Percentiles rank a stretch among this genome's conserved stretches.
Conservation (phyloP, 2,113 vertebrate species). For the Turnix velox region DNA sequence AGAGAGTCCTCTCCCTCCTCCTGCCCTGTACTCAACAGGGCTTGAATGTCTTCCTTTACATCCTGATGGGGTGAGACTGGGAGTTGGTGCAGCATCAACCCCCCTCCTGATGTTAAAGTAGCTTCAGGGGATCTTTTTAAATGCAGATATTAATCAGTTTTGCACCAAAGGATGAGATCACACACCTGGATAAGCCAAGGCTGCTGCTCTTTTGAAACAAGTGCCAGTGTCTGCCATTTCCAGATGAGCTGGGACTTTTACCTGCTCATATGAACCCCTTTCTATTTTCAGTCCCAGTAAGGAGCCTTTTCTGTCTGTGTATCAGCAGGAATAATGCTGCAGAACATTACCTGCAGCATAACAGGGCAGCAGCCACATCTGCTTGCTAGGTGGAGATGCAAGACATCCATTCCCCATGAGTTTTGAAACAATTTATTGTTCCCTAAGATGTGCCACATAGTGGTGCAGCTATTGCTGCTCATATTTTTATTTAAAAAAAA, state of each 20-base stretch:
- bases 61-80: not conserved
- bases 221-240: not conserved
- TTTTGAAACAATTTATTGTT: not conserved
- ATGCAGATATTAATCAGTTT: not conserved
- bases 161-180: not conserved
- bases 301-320: not conserved
- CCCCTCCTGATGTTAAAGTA: accelerated
- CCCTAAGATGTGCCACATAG: not conserved
- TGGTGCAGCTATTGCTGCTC: not conserved
- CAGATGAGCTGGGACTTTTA: not conserved
- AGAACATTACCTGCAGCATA: not conserved
- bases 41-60: not conserved
- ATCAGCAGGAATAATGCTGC: not conserved
- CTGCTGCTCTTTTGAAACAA: not conserved
- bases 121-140: not conserved
- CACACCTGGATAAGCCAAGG: not conserved
- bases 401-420: not conserved
- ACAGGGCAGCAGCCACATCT: not conserved
- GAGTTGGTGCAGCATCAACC: not conserved
- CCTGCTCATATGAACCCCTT: not conserved
- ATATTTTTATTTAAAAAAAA: not conserved
- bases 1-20: not conserved
- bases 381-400: not conserved
- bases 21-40: not conserved
- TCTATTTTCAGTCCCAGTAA: not conserved